Evolutionary conservation across 2,113 vertebrate species (phyloP).

Genomic region (Bos taurus): DNA sequence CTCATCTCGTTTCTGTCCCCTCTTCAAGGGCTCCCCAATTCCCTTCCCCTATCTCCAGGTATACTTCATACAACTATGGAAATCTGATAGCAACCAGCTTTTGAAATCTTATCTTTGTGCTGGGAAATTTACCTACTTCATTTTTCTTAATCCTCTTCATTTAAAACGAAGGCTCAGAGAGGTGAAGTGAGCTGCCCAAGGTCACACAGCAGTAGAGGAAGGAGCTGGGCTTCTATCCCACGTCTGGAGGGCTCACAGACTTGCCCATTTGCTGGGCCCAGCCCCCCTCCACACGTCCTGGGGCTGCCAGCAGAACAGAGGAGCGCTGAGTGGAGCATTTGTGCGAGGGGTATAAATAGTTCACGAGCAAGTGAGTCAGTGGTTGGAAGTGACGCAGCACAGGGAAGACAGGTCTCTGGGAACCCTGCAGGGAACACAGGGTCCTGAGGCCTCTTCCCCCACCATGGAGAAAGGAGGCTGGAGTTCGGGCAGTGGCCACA

Average conservation of each 20-base stretch:
- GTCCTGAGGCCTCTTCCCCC: not conserved
- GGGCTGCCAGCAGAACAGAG: not conserved
- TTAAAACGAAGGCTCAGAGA: not conserved
- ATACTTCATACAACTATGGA: accelerated
- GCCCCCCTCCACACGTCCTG: not conserved
- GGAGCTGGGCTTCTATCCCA: not conserved
- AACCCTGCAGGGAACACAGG: not conserved
- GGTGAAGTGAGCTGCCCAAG: not conserved
- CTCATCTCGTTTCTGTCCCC: no score
- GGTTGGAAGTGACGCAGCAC: not conserved
- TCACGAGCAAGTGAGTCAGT: not conserved
- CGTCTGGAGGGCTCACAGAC: not conserved
- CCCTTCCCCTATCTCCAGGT: not conserved
- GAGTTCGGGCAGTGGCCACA: not conserved
- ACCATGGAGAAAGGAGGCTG: accelerated
- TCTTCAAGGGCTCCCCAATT: not conserved
- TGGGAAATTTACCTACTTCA: not conserved
- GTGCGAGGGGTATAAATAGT: constrained; percentile 47
- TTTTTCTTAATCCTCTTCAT: not conserved
- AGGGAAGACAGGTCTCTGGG: not conserved
- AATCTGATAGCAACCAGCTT: not conserved
- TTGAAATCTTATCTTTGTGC: not conserved
- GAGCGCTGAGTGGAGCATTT: not conserved
- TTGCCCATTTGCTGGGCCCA: not conserved
- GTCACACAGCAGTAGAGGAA: not conserved